Base-by-base conservation (phyloP, 2,888 invertebrate genomes). In the Limnephilus lunatus region DNA sequence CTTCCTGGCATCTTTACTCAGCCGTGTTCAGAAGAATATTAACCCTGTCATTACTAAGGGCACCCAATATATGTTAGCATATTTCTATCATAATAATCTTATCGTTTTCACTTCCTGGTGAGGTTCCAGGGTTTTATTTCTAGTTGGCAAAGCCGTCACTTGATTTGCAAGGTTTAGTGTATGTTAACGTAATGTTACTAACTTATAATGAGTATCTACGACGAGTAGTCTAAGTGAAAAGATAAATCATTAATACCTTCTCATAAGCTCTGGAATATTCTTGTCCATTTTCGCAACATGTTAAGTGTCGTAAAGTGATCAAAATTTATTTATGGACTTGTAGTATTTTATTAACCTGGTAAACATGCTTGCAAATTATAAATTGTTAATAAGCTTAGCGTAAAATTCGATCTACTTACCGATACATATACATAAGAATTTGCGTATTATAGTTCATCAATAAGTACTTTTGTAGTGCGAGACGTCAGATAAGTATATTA, bases 41-140 rank as follows among this genome's bases (percentile, higher is more conserved):
- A 87, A 87, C 87, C 87, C 87, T 53, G 48, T 53, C 87, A 87
- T 31, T 31, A 68, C 87, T 44, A 30, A 48, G 14, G 86, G n/a
- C 30, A 30, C 30, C 30, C n/a, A 44, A 68, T 68, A 68, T n/a
- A 68, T 25, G 25, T n/a, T 9, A 68, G 7, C 68, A 68, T 68
- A 68, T 68, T 68, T 68, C 68, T 68, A 68, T n/a, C n/a, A n/a
- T 9, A 25, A 68, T 68, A 68, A 68, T 68, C 68, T 68, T 25
- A 68, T 68, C 68, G 68, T n/a, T n/a, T 68, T 68, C 25, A 68
- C 68, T 68, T 68, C 68, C 68, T 68, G 68, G 68, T 68, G 9
- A 25, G n/a, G 68, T n/a, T 25, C 25, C 25, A 9, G 25, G 68
- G 25, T 68, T n/a, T n/a, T n/a, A 68, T 68, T 68, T 25, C 68